A percentile compares a stretch with the other conserved stretches of the same genome.
Evolutionary conservation across 2,888 invertebrate species (phyloP).

Genomic region (Drosophila stalkeri): DNA sequence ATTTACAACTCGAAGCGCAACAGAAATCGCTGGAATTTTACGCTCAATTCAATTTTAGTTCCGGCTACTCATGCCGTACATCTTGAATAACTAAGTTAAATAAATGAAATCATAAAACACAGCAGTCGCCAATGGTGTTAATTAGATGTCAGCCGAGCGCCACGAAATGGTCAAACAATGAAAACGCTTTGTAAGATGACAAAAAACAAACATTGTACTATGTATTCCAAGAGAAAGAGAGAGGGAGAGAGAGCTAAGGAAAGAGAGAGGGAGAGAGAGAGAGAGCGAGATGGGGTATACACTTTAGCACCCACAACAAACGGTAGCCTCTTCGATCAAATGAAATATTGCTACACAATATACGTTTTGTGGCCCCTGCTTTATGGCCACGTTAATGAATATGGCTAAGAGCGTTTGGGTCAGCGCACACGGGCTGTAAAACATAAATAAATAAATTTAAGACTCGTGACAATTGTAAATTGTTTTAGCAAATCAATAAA

Average conservation of each 20-base stretch:
- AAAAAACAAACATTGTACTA: constrained; percentile 61
- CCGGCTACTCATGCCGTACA: constrained; percentile 73
- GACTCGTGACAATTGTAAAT: constrained; percentile 80
- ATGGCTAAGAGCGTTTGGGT: constrained; percentile 34
- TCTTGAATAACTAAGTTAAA: constrained; percentile 68
- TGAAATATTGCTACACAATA: constrained; percentile 81
- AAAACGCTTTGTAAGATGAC: constrained; percentile 54
- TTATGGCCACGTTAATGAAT: constrained; percentile 70
- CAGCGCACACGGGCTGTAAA: constrained; percentile 65
- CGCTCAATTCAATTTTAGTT: constrained; percentile 56
- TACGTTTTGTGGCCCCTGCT: constrained; percentile 49
- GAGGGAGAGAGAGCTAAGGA: neutral
- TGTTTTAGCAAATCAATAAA: constrained; percentile 77
- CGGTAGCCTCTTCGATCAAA: constrained; percentile 78
- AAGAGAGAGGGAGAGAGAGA: neutral
- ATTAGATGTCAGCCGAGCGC: constrained; percentile 54
- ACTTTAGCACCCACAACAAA: constrained; percentile 50
- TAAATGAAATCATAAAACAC: constrained; percentile 65
- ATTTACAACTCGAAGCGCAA: constrained; percentile 39
- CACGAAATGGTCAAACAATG: constrained; percentile 46
- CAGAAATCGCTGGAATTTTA: constrained; percentile 21
- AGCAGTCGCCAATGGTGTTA: constrained; percentile 55
- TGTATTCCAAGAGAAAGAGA: constrained; percentile 36
- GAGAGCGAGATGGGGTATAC: neutral
- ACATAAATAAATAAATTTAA: constrained; percentile 77